Evolutionary conservation across 2,797 vertebrate genomes (phyloP), one percentile per base, ranked within the genome.

Genomic region (Naso thynnoides): DNA sequence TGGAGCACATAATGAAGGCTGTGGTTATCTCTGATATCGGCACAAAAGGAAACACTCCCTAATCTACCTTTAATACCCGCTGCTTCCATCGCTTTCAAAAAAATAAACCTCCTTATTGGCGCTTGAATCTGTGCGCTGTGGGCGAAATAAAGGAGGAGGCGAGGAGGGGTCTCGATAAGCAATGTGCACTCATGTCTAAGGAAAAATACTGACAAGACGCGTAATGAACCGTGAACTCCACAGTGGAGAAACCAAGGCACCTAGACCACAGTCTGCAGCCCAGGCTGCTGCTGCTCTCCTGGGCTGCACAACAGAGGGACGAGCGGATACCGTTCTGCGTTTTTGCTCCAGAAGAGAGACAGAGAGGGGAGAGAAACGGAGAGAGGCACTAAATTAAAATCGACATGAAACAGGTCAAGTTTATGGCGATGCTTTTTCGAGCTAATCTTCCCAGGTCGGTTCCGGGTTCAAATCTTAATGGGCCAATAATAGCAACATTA

Each of bases 401-500:
- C 93, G 95, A 96, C 97, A 97, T 94, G 95, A 93, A 97, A 89
- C 96, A 96, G 97, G 96, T 97, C 96, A 97, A 95, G 95, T 96
- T 96, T 95, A 94, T 95, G 95, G 96, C 95, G 82, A 95, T 82
- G 96, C 95, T 95, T 96, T 96, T 96, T 70, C 94, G 93, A 97
- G 96, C 96, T 96, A 97, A 97, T 98, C 96, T 96, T 87, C 88
- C 82, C 94, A 94, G 96, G 96, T 98, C 96, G 95, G 92, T 96
- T 96, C 94, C 89, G 89, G 94, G 96, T 97, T 95, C 96, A 95
- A 91, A 90, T 93, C 95, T 96, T 97, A 98, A 98, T 98, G 96
- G 98, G 96, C 95, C 96, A 95, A 98, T 98, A 97, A 98, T 97
- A 94, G 96, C 94, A 95, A 94, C 95, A 96, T 98, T 98, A 98